Evolutionary conservation across 2,888 invertebrate species (phyloP).

Genomic region (Amiota communis): DNA sequence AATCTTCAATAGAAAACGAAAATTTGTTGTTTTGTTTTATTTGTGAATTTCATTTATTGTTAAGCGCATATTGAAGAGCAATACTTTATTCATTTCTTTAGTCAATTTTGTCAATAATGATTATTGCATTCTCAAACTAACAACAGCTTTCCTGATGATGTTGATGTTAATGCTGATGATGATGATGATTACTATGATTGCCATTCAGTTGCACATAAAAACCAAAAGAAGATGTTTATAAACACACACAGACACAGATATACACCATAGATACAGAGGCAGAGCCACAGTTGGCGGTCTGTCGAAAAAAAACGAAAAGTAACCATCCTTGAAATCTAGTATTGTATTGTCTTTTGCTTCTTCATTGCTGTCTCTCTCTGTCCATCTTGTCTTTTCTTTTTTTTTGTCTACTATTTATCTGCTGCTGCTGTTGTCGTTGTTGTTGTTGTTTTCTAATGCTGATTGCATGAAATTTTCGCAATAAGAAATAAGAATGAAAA

Average conservation of each 20-base stretch:
- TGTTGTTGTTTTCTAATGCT: constrained; percentile 24
- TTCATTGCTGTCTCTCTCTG: constrained; percentile 35
- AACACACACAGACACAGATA: background rate
- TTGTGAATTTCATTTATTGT: constrained; percentile 7
- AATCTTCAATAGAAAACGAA: background rate
- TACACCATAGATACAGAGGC: too few species aligned
- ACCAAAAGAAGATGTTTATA: background rate
- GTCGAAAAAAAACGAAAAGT: constrained; percentile 45
- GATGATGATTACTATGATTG: background rate
- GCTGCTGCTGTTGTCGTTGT: background rate
- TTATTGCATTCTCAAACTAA: constrained; percentile 49
- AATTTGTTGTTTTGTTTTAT: background rate
- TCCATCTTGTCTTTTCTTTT: background rate
- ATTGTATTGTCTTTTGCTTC: constrained; percentile 53
- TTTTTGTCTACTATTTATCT: background rate
- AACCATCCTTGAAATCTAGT: constrained; percentile 65
- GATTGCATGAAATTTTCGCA: constrained; percentile 20
- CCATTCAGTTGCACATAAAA: background rate
- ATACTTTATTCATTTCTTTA: constrained; percentile 11
- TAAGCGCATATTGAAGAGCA: constrained; percentile 11
- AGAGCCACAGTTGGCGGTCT: constrained; percentile 42
- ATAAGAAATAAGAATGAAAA: constrained; percentile 25
- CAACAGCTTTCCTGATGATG: constrained; percentile 18
- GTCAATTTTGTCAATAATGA: constrained; percentile 51
- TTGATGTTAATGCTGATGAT: constrained; percentile 6